Conservation (phyloP, 2,888 invertebrate genomes). For the Aporophyla nigra region DNA sequence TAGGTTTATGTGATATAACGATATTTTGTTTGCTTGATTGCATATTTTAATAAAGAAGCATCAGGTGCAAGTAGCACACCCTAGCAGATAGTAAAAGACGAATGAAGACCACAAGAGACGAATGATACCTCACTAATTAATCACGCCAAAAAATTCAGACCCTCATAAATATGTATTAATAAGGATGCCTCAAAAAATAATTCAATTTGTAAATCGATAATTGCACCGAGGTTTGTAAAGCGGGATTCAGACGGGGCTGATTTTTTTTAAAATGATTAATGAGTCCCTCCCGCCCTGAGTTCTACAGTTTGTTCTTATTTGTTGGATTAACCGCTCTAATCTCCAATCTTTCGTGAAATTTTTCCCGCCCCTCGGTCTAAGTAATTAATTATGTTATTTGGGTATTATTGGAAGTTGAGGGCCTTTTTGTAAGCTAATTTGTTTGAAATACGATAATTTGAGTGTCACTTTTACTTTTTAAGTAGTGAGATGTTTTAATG, state of each 20-base stretch:
- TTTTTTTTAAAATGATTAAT: constrained; percentile 81
- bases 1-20: no score
- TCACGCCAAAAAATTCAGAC: constrained; percentile 5
- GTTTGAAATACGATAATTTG: constrained; percentile 70
- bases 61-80: constrained; percentile 1
- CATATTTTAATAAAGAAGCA: background rate
- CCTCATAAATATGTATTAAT: constrained; percentile 58
- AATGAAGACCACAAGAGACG: constrained; percentile 17
- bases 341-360: constrained; percentile 77
- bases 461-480: constrained; percentile 62
- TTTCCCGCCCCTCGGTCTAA: constrained; percentile 72
- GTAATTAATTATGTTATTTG: constrained; percentile 84
- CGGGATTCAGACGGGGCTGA: constrained; percentile 46
- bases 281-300: constrained; percentile 72
- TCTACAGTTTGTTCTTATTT: constrained; percentile 78
- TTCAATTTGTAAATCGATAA: constrained; percentile 78
- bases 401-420: constrained; percentile 74
- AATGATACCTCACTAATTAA: constrained; percentile 17
- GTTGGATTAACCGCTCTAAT: constrained; percentile 82
- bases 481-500: constrained; percentile 36
- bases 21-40: no score
- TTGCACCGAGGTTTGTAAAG: constrained; percentile 68
- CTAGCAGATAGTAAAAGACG: constrained; percentile 2
- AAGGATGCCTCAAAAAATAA: constrained; percentile 73
- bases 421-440: constrained; percentile 72